Evolutionary conservation across 1,140 invertebrate genomes (phyloP), one percentile per base, ranked within the genome.

Genomic region (Potamilus streckersoni): DNA sequence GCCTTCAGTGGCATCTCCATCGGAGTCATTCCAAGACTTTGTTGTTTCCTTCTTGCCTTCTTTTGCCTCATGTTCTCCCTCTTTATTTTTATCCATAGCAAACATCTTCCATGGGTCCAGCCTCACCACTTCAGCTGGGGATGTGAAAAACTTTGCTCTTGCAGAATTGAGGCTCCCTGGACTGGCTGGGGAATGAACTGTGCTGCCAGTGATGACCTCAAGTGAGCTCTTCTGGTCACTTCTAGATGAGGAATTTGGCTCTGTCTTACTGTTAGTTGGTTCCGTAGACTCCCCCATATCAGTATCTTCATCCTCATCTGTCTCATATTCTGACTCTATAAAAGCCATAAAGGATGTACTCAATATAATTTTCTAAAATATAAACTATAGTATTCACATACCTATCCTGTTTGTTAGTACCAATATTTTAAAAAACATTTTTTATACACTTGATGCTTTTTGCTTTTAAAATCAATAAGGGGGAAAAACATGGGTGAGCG

Each of bases 71-170:
- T 57, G 38, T 74, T 73, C 60, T 59, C 69, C 74, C 58, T 61
- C 66, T 17, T 79, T 71, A 67, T 83, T 82, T 55, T 83, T 81
- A 6, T 67, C 81, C 82, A 83, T 83, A 20, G 81, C 83, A 82
- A 89, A 87, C 81, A 88, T 84, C 55, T 83, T 82, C 74, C 79
- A 85, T 2, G 86, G 83, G 69, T 89, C 86, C 2, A 89, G 77
- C 67, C 87, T 76, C n/a, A 89, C 82, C 14, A 83, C 80, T 71
- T 84, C 83, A 14, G 87, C 81, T 17, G 86, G 82, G 1, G 83
- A 78, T 5, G 83, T 82, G 74, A 89, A 89, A 79, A 89, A 89
- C 70, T 85, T 85, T 49, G 83, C 83, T 23, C 83, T 66, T 3
- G 84, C 83, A 17, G 76, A 60, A 69, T 82, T 82, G 38, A 80